Conservation (phyloP, 2,888 invertebrate species). For the Sphaerophoria taeniata region DNA sequence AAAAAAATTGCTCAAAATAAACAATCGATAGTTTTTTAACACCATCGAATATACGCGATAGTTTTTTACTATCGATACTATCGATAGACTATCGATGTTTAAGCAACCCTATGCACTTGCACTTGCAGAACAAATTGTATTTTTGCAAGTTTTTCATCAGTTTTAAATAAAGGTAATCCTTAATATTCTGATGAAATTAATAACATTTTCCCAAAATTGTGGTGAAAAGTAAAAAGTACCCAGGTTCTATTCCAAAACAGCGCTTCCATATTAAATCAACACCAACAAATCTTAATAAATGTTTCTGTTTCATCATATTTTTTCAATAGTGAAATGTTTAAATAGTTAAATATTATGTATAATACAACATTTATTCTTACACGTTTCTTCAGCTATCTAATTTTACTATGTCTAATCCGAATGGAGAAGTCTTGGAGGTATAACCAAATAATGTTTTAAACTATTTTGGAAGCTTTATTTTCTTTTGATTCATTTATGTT, state of each 20-base stretch:
- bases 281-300: background rate
- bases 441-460: constrained; percentile 16
- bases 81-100: too few species aligned
- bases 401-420: constrained; percentile 62
- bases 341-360: constrained; percentile 22
- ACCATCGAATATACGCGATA: too few species aligned
- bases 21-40: too few species aligned
- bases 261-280: background rate
- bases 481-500: constrained; percentile 25
- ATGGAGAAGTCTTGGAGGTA: constrained; percentile 66
- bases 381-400: constrained; percentile 45
- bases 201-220: background rate
- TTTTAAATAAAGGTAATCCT: constrained; percentile 29
- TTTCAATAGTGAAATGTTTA: constrained; percentile 26
- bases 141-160: background rate
- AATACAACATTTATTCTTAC: constrained; percentile 24
- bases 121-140: too few species aligned
- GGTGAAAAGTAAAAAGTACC: background rate
- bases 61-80: too few species aligned
- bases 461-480: constrained; percentile 39
- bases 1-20: too few species aligned
- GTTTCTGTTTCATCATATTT: background rate
- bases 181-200: background rate
- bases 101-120: too few species aligned
- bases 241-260: background rate